phyloP scores from a whole-genome alignment of 2,888 invertebrate genomes.

The Scrobipalpa costella region DNA sequence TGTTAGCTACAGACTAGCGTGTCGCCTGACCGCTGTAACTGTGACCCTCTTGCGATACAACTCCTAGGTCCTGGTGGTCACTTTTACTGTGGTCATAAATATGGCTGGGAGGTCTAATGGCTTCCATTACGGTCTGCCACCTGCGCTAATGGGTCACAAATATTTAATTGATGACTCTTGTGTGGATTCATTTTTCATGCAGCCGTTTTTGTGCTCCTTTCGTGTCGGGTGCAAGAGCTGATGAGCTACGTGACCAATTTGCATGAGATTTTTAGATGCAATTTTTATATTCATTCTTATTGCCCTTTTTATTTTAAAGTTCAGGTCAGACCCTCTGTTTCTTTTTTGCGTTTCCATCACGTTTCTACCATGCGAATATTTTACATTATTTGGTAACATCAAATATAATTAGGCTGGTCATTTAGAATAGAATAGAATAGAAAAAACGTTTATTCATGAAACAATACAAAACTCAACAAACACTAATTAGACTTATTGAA shows the following conservation, averaged over 20 bases:
- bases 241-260: conserved; percentile 8
- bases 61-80: neutral
- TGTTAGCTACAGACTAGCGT: conserved; percentile 14
- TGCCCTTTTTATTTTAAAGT: too few species aligned
- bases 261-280: neutral
- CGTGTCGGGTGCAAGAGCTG: conserved; percentile 13
- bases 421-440: too few species aligned
- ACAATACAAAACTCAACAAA: too few species aligned
- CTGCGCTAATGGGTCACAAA: conserved; percentile 76
- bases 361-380: too few species aligned
- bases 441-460: too few species aligned
- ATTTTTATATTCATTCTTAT: neutral
- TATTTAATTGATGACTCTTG: conserved; percentile 75
- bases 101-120: conserved; percentile 63
- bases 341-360: too few species aligned
- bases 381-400: too few species aligned
- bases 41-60: neutral
- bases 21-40: neutral
- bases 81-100: conserved; percentile 15
- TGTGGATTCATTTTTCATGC: conserved; percentile 69
- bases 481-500: too few species aligned
- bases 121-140: conserved; percentile 75
- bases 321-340: too few species aligned
- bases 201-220: conserved; percentile 43
- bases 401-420: too few species aligned